Conservation (phyloP, 2,888 invertebrate species). For the Xylophagus ater region DNA sequence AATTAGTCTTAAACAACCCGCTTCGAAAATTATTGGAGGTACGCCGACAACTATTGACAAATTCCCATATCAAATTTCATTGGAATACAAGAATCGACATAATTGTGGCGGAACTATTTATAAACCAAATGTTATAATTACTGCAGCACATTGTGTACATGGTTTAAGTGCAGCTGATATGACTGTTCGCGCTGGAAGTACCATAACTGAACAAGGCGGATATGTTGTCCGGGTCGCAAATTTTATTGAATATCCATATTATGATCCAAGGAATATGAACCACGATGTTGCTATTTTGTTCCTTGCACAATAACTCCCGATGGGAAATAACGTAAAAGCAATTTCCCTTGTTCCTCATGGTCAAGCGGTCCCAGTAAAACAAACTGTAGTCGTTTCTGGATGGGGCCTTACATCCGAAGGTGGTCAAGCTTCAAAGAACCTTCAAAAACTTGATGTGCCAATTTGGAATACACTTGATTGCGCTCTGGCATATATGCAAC, state of each 20-base stretch:
- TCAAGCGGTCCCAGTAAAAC: constrained; percentile 14
- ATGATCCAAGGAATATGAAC: constrained; percentile 40
- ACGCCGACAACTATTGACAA: constrained; percentile 20
- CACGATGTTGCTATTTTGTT: constrained; percentile 47
- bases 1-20: no score
- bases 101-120: constrained; percentile 47
- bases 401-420: constrained; percentile 21
- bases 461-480: constrained; percentile 39
- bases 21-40: constrained; percentile 34
- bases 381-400: constrained; percentile 10
- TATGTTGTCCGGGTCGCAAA: neutral
- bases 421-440: constrained; percentile 20
- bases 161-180: constrained; percentile 24
- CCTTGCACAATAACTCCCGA: constrained; percentile 38
- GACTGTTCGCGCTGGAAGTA: constrained; percentile 44
- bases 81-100: constrained; percentile 37
- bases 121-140: constrained; percentile 40
- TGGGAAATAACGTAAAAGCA: constrained; percentile 31
- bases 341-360: constrained; percentile 33
- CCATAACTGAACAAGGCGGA: constrained; percentile 32
- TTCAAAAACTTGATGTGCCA: constrained; percentile 40
- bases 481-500: constrained; percentile 33
- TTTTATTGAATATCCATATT: constrained; percentile 36
- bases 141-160: constrained; percentile 49
- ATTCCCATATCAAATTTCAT: constrained; percentile 29